Conservation (phyloP, 2,797 vertebrate species). For the Falco cherrug region DNA sequence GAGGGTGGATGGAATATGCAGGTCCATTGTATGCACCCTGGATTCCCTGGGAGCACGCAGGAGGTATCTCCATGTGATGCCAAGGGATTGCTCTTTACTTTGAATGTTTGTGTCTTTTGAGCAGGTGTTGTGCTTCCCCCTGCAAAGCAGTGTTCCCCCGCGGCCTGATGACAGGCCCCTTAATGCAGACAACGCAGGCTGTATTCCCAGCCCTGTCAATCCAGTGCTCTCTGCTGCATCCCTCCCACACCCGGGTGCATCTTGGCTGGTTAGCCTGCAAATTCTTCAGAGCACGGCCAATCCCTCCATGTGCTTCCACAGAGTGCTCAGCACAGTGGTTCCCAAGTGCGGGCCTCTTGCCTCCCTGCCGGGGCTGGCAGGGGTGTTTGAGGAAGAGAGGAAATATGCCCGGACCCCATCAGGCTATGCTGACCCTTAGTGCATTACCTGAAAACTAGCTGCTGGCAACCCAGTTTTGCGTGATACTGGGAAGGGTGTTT, state of each 20-base stretch:
- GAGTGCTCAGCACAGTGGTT: background rate
- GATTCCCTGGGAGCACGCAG: background rate
- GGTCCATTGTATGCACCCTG: background rate
- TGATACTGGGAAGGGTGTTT: background rate
- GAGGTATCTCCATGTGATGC: background rate
- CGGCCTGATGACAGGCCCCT: background rate
- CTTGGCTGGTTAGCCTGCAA: background rate
- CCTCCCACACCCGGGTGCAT: background rate
- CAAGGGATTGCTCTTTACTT: background rate
- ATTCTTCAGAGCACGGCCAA: background rate
- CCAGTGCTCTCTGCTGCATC: background rate
- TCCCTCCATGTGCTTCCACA: background rate
- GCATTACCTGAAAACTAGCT: background rate
- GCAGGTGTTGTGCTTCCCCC: conserved; percentile 31
- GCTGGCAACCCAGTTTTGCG: background rate
- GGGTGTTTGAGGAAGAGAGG: background rate
- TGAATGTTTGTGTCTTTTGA: conserved; percentile 21
- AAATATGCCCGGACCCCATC: background rate
- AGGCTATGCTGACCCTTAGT: background rate
- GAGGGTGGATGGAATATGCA: background rate
- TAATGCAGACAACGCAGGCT: background rate
- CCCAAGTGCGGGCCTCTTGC: background rate
- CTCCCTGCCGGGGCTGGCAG: background rate
- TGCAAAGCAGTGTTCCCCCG: background rate
- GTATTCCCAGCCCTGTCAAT: conserved; percentile 54